Base-by-base conservation (phyloP, 2,113 vertebrate genomes). In the Epinephelus lanceolatus region DNA sequence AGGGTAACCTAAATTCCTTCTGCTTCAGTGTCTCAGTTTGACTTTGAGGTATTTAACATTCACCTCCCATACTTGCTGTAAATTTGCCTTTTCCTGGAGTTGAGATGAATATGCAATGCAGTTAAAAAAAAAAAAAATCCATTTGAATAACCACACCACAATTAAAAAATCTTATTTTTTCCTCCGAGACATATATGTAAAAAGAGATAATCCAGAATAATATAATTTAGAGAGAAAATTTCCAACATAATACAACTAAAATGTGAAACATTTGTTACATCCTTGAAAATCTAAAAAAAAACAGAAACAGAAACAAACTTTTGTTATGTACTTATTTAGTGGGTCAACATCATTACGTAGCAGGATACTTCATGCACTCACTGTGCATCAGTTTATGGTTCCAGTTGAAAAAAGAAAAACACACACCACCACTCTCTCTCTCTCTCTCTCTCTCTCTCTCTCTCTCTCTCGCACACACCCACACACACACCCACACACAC, bases 361-460 rank as follows among this genome's bases (percentile, higher is more conserved):
- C 83, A 90, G 86, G 87, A 80, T 83, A 82, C 62, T 71, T 82
- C 77, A 85, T 90, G 85, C 89, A 92, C 89, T 71, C 53, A 55
- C 37, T 81, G 89, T 94, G 90, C 93, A 94, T 90, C 86, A 90
- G 81, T 94, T 88, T 85, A 84, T 91, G 88, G 71, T 93, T 94
- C 85, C 66, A 67, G 84, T 84, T 80, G 78, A 59, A 72, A 76
- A 71, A 49, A 17, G 81, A 19, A 49, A 51, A 42, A 53, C 21
- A 21, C 61, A 27, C 5, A 1, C 66, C 42, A 45, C 6, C 66
- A 2, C 47, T 21, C 71, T 11, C 18, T 1, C 42, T 1, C 65
- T 7, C 63, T 5, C 30, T 30, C 30, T 30, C 30, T 30, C 30
- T 4, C 30, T 30, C 30, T 30, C 27, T 30, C 30, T 30, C 27